Percentiles rank a stretch among this genome's conserved stretches.
phyloP scores from a whole-genome alignment of 1,140 invertebrate genomes.

The Halictus rubicundus region DNA sequence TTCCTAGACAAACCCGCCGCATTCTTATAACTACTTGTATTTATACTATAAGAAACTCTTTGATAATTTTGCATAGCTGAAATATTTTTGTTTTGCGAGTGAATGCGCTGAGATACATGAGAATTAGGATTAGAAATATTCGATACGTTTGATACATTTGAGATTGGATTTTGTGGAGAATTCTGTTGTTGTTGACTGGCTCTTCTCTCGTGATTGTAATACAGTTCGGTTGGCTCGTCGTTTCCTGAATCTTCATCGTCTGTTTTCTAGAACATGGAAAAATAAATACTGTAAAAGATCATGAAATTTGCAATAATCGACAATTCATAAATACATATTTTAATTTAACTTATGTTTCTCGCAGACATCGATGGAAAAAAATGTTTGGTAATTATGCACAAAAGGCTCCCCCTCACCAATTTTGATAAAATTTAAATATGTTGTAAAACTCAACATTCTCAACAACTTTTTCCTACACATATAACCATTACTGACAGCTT shows the following conservation, averaged over 20 bases:
- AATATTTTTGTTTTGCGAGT: conserved; percentile 54
- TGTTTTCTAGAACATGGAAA: conserved; percentile 84
- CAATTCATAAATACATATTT: too few species aligned
- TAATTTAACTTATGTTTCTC: too few species aligned
- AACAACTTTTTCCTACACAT: too few species aligned
- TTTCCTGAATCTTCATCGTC: conserved; percentile 96
- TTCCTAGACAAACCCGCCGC: neutral
- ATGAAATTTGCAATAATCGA: too few species aligned
- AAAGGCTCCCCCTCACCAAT: too few species aligned
- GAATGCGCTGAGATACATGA: conserved; percentile 56
- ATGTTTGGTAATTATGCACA: too few species aligned
- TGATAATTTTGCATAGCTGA: conserved; percentile 11
- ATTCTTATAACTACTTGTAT: conserved; percentile 6
- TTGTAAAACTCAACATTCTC: too few species aligned
- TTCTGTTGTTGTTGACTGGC: conserved; percentile 73
- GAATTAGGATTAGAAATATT: conserved; percentile 62
- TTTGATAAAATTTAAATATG: too few species aligned
- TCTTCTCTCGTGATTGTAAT: conserved; percentile 79
- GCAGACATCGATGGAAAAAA: too few species aligned
- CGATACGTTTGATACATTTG: conserved; percentile 51
- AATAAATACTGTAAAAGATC: neutral
- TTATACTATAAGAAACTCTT: conserved; percentile 7
- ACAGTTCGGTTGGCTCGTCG: conserved; percentile 92
- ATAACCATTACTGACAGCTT: too few species aligned
- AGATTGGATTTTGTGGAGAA: conserved; percentile 65